Evolutionary conservation across 2,113 vertebrate species (phyloP).

Genomic region (Todiramphus chloris): DNA sequence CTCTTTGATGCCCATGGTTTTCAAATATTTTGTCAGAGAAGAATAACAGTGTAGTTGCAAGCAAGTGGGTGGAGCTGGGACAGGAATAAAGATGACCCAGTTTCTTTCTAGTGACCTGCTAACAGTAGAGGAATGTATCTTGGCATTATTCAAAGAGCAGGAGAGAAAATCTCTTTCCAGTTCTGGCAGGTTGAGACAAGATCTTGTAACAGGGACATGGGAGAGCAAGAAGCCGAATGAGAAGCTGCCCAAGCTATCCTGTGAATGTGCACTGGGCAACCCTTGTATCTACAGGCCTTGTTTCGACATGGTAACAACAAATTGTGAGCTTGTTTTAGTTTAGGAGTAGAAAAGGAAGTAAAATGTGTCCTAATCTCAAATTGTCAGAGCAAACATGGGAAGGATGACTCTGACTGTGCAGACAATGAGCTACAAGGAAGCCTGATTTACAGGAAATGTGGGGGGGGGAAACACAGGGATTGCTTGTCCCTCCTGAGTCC

Average conservation of each 20-base stretch:
- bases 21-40: background rate
- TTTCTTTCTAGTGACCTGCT: background rate
- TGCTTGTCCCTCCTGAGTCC: background rate
- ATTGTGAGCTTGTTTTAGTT: background rate
- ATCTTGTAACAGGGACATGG: background rate
- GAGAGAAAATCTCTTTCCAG: background rate
- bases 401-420: rapidly evolving
- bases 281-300: background rate
- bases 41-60: background rate
- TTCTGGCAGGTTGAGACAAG: background rate
- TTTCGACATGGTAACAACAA: background rate
- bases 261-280: background rate
- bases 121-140: background rate
- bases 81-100: background rate
- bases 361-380: background rate
- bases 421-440: background rate
- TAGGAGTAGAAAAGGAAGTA: background rate
- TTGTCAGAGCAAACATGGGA: background rate
- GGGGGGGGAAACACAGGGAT: background rate
- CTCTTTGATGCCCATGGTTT: background rate
- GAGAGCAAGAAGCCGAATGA: background rate
- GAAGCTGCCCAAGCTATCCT: background rate
- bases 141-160: background rate
- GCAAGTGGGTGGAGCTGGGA: background rate
- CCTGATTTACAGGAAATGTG: background rate